Evolutionary conservation across 2,888 invertebrate genomes (phyloP), one percentile per base, ranked within the genome.

Genomic region (Flexamia atlantica): DNA sequence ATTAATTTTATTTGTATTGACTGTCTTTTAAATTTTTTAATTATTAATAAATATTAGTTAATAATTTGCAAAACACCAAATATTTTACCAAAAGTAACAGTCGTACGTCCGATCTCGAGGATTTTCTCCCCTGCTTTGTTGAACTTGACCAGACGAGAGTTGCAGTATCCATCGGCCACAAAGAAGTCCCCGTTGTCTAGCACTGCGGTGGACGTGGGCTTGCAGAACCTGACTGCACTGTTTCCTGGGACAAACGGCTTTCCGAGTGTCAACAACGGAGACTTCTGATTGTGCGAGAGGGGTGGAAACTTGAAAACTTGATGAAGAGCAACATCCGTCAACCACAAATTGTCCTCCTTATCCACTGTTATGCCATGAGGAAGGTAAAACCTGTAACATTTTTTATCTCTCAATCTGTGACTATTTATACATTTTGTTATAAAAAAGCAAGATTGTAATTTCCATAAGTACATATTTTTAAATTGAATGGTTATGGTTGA

Each of bases 81-180:
- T n/a, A n/a, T n/a, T n/a, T n/a, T n/a, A n/a, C n/a, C n/a, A n/a
- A n/a, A n/a, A n/a, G n/a, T n/a, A n/a, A 85, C 76, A 40, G 86
- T 84, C 46, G 86, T 84, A 60, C 84, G 81, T 17, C 86, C 86
- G 84, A 86, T 84, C 42, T 87, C 70, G 28, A 85, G 40, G 76
- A 87, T 40, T 85, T 87, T 60, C 50, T 83, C 93, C 25, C 96
- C 96, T 60, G 94, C 94, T 0, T 95, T 94, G 89, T 96, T 95
- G 89, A 94, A 96, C 89, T 96, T 94, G 40, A 96, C 90, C 85
- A 96, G 94, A 87, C 96, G 86, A 30, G 91, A 91, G 90, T 99
- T 99, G 91, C 99, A 99, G 90, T 98, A 98, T 42, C 99, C 99
- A 90, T 99, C 99, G 25, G 98, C 97, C 14, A 99, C 95, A 89